Evolutionary conservation across 1,140 invertebrate genomes (phyloP), one percentile per base, ranked within the genome.

Genomic region (Drosophila lacteicornis): DNA sequence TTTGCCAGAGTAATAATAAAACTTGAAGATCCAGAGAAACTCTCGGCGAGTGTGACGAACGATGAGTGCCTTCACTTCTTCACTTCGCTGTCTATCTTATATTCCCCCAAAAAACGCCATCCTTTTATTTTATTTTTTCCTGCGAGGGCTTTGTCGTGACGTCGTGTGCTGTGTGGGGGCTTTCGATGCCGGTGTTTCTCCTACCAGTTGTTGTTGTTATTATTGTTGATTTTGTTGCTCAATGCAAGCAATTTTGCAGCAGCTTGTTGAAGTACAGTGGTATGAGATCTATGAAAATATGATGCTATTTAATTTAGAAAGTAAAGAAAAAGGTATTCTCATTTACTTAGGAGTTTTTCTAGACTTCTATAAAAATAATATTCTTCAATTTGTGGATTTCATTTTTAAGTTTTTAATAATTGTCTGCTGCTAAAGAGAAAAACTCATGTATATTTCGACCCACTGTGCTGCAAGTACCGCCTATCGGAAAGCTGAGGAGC

Each of bases 161-260:
- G 77, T 87, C 85, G 85, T 87, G 84, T 88, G 84, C 78, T 87
- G 84, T 83, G 84, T 88, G 83, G 84, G 83, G 84, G 80, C 73
- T 77, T 65, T 80, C 43, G 47, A 58, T 78, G 63, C 74, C 51
- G 47, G 62, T 49, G 47, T 53, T 68, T 67, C 76, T 65, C 49
- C 38, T 51, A 62, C 70, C 60, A 46, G 59, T 57, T 57, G 75
- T 65, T 17, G 46, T 60, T 67, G 57, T 65, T 42, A 42, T 47
- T 65, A 17, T 49, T 60, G 65, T 50, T 62, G 57, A 65, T 83
- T 45, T 75, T 74, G 40, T 62, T 67, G 57, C 53, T 42, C 69
- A 73, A 73, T 73, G 67, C 67, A 73, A 73, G 70, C 69, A 73
- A 73, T 73, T 73, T 51, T 22, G 69, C 67, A 59, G 69, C 69